Evolutionary conservation across 2,797 vertebrate species (phyloP), one percentile per base, ranked within the genome.

Genomic region (Lepilemur ruficaudatus): DNA sequence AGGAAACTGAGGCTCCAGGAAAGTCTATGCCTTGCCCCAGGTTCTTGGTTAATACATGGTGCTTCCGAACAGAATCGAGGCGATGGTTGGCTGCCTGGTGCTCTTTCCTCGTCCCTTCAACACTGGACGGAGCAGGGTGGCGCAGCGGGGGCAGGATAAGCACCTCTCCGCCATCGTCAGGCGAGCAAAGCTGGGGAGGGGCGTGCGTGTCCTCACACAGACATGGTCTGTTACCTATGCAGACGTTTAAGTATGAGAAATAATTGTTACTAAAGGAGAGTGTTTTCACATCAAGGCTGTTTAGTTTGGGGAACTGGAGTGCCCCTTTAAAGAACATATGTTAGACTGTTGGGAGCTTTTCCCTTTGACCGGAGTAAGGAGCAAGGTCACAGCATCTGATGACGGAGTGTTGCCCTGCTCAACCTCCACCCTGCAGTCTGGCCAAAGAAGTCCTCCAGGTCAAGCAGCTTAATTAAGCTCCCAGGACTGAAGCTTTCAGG

Each of bases 11-110:
- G 35, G 61, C 63, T 67, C 70, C 43, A 14, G 32, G 48, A 63
- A 52, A 72, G 15, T 20, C 32, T 43, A 5, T 7, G 35, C 30
- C 76, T 63, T 63, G 61, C 10, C 20, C 28, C 8, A 41, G 55
- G 48, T 38, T 88, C 28, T 10, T 28, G 17, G 41, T 20, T 43
- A 13, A 50, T 10, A 22, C 0, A 18, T 0, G 4, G 69, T 10
- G 48, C 25, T 2, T 10, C 32, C 17, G 28, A 38, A 25, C 10
- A 57, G 48, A 46, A 48, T 6, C 18, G 38, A 38, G 4, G 50
- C 32, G 59, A n/a, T 48, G 0, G 1, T 2, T 1, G 11, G 55
- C 0, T 14, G 7, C 1, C 50, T 15, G 5, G 81, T 1, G 1
- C 17, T 28, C 41, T 38, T 28, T 15, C 6, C 3, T 41, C 11